Conservation (phyloP, 2,113 vertebrate species). For the Alexandromys fortis region DNA sequence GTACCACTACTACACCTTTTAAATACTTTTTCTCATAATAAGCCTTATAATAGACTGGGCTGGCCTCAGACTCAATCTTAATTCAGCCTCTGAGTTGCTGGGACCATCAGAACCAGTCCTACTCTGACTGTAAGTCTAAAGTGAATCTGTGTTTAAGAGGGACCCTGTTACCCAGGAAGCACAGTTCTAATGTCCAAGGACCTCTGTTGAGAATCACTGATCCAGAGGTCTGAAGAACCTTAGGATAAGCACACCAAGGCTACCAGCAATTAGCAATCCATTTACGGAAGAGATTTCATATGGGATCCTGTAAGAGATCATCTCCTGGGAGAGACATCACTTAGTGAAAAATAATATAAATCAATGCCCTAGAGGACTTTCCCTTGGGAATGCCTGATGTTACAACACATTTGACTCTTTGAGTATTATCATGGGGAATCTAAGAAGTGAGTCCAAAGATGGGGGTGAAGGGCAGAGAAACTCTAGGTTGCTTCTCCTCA, state of each 20-base stretch:
- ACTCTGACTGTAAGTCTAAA: neutral
- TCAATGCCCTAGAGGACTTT: constrained; percentile 27
- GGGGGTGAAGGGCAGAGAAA: constrained; percentile 23
- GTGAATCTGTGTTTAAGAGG: neutral
- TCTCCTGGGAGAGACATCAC: constrained; percentile 53
- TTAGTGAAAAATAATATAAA: constrained; percentile 55
- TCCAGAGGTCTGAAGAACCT: constrained; percentile 29
- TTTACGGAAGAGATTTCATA: constrained; percentile 51
- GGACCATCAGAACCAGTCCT: neutral
- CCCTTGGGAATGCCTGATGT: constrained; percentile 28
- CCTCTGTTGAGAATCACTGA: neutral
- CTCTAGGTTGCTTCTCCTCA: neutral
- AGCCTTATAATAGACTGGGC: neutral
- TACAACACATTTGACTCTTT: constrained; percentile 34
- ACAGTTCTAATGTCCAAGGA: neutral
- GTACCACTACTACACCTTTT: neutral
- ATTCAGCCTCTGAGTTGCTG: neutral
- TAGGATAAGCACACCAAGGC: neutral
- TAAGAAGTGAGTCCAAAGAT: constrained; percentile 41
- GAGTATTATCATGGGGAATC: constrained; percentile 25
- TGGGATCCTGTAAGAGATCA: constrained; percentile 39
- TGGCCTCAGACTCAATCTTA: neutral
- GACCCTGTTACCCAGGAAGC: neutral
- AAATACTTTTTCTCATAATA: neutral
- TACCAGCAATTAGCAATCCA: constrained; percentile 51